These are phyloP conservation scores for Dendrolimus kikuchii DNA, from an alignment of 1,140 invertebrate species.

Conservation along the genomic window DNA sequence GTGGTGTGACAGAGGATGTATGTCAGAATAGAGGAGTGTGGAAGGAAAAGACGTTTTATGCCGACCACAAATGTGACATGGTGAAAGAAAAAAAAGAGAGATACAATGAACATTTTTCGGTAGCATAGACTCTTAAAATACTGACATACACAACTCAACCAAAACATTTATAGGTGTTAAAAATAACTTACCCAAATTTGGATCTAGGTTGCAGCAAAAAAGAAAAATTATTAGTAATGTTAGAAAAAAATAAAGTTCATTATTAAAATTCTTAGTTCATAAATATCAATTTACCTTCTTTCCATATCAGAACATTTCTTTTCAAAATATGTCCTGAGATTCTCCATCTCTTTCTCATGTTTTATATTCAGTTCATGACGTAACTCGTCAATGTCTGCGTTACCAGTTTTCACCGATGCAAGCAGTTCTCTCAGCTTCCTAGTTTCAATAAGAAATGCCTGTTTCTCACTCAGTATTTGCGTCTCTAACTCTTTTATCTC, in stretches of 20 bases:
- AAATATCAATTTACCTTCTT: conserved; percentile 74
- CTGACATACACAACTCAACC: too few relatives aligned
- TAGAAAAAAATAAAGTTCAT: conserved; percentile 4
- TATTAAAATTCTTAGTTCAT: conserved; percentile 3
- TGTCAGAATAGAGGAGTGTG: too few relatives aligned
- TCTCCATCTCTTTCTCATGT: conserved; percentile 83
- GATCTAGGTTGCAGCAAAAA: conserved; percentile 6
- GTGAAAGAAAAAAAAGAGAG: too few relatives aligned
- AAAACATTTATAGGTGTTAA: too few relatives aligned
- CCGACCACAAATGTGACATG: too few relatives aligned
- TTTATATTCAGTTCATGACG: conserved; percentile 74
- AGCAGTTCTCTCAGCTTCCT: conserved; percentile 58
- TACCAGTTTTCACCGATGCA: conserved; percentile 66
- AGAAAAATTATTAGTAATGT: conserved; percentile 13
- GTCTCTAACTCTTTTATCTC: conserved; percentile 63
- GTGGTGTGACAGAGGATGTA: too few relatives aligned
- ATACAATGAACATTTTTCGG: too few relatives aligned
- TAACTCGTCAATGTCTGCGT: conserved; percentile 68
- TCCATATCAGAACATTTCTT: conserved; percentile 83
- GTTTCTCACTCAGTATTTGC: conserved; percentile 57
- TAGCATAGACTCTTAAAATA: too few relatives aligned
- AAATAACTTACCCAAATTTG: too few relatives aligned
- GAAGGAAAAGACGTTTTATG: too few relatives aligned
- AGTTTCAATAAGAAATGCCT: conserved; percentile 59
- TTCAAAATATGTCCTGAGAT: conserved; percentile 83